Evolutionary conservation across 2,797 vertebrate species (phyloP).

Genomic region (Potorous gilbertii): DNA sequence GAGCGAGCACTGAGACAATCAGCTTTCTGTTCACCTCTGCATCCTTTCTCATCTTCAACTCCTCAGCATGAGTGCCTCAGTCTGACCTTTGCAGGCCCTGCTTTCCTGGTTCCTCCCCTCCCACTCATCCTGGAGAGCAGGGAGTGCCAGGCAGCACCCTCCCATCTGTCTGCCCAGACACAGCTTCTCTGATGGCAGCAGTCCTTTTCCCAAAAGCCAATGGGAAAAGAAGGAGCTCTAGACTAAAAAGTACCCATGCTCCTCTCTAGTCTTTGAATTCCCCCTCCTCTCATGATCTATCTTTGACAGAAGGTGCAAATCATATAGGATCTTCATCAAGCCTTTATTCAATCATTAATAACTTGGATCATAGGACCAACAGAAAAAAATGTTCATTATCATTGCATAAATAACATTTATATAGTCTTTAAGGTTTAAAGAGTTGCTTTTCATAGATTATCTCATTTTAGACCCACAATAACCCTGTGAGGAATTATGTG

Average conservation of each 20-base stretch:
- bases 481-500: neutral
- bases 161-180: neutral
- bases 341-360: neutral
- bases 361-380: neutral
- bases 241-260: neutral
- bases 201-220: neutral
- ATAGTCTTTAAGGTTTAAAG: neutral
- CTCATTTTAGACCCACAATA: neutral
- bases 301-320: neutral
- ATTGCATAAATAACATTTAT: neutral
- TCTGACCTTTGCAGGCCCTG: neutral
- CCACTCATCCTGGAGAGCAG: neutral
- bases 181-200: neutral
- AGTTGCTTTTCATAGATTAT: neutral
- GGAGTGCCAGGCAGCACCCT: neutral
- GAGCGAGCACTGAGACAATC: neutral
- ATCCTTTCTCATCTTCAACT: neutral
- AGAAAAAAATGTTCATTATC: neutral
- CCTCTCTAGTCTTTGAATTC: neutral
- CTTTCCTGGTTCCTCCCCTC: neutral
- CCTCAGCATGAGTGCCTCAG: neutral
- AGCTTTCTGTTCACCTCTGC: neutral
- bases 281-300: neutral
- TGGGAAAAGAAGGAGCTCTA: neutral
- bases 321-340: neutral